Base-by-base conservation (phyloP, 2,113 vertebrate species). In the Marmota flaviventris region DNA sequence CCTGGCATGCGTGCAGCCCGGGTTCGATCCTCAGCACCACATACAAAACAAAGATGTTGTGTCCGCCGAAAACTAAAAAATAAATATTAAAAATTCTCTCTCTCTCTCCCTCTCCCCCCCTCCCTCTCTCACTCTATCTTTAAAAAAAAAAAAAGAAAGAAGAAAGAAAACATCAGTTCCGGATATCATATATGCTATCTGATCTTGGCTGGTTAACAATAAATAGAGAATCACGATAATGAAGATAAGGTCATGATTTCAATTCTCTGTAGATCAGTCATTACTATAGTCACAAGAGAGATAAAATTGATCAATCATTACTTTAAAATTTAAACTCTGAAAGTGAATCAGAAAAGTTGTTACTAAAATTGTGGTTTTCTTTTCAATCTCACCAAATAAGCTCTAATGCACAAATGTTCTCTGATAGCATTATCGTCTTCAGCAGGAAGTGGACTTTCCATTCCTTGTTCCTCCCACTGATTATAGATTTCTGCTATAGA, bases 351-450 rank as follows among this genome's bases (percentile, higher is more conserved):
- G 85, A 82, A 72, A 93, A 42, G 45, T 37, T 63, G 45, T 18
- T n/a, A 53, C 0, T 9, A 45, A 86, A 53, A 27, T 2, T 81
- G 24, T 24, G 6, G 22, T n/a, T 82, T 81, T 88, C 45, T 96
- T 65, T 77, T 51, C 5, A 93, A 29, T 90, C 99, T 98, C 93
- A 99, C 99, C 99, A 99, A 98, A 97, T 99, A 99, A 0, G 99
- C 99, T 96, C 99, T 98, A 97, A 99, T 99, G 93, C 99, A 99
- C 94, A 99, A 98, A 89, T 99, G 99, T 81, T 99, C 99, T 92
- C 99, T 98, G 97, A 99, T 99, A 79, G 99, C 99, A 53, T 99
- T 99, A 89, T 99, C 99, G 37, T 99, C 99, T 98, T 99, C 99
- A 0, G 99, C 99, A 42, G 99, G 99, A 61, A 99, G 99, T 0